Evolutionary conservation across 2,888 invertebrate species (phyloP).

Genomic region (Fragum sueziense): DNA sequence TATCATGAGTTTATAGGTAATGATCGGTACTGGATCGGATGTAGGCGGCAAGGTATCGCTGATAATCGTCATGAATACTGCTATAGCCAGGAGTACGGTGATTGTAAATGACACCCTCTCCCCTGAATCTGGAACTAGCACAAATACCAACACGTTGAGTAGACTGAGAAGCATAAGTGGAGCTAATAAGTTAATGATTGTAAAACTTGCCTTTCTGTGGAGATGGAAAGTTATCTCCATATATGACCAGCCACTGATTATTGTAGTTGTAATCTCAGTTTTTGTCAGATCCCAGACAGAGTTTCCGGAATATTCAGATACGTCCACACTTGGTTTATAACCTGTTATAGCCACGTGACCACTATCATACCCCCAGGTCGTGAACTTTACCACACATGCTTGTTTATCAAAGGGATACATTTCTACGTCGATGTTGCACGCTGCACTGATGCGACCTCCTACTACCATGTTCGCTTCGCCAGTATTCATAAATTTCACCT

Average conservation of each 20-base stretch:
- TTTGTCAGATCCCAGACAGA: neutral
- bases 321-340: neutral
- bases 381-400: neutral
- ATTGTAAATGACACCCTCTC: conserved; percentile 55
- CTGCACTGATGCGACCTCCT: neutral
- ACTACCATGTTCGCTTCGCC: neutral
- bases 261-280: neutral
- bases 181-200: conserved; percentile 47
- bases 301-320: neutral
- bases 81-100: conserved; percentile 52
- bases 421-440: neutral
- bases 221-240: neutral
- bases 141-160: conserved; percentile 54
- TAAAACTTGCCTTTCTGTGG: conserved; percentile 44
- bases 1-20: conserved; percentile 61
- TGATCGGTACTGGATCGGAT: conserved; percentile 54
- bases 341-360: neutral
- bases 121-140: conserved; percentile 54
- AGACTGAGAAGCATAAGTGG: conserved; percentile 53
- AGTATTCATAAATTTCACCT: neutral
- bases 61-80: conserved; percentile 49
- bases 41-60: conserved; percentile 57
- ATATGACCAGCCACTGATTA: neutral
- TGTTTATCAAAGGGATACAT: conserved; percentile 12
- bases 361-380: neutral